These are phyloP conservation scores for Poeciliopsis gracilis DNA, from an alignment of 2,797 vertebrate species.

Conservation along the genomic window DNA sequence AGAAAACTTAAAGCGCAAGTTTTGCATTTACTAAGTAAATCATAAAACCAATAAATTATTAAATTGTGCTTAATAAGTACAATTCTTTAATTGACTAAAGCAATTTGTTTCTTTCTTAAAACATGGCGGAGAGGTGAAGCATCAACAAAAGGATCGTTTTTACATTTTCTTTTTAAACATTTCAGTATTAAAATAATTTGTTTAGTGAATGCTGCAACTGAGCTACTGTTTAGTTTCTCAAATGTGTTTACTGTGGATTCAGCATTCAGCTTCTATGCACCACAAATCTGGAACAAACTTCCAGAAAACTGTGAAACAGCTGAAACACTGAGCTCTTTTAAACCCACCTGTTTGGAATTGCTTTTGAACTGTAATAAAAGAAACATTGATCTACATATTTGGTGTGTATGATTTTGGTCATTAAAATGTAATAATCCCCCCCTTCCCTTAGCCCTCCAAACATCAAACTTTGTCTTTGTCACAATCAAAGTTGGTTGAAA, in stretches of 20 bases:
- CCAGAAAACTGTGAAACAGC: no score
- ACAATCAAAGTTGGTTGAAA: not conserved
- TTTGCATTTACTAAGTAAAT: not conserved
- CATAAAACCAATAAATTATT: not conserved
- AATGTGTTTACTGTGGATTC: not conserved
- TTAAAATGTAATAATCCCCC: not conserved
- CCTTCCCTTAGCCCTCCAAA: not conserved
- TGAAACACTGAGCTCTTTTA: no score
- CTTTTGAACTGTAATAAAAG: no score
- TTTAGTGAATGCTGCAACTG: not conserved
- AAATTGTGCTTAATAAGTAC: not conserved
- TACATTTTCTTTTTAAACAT: not conserved
- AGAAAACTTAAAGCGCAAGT: not conserved
- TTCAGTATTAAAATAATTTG: not conserved
- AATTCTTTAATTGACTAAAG: not conserved
- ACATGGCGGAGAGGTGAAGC: not conserved
- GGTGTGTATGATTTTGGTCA: no score
- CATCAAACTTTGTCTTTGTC: not conserved
- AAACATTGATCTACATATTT: no score
- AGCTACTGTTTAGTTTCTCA: not conserved
- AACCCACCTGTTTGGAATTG: no score
- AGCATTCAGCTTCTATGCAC: no score
- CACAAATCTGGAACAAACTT: no score
- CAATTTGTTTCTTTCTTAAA: not conserved
- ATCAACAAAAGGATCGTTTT: not conserved